Evolutionary conservation across 2,113 vertebrate species (phyloP), one percentile per base, ranked within the genome.

Genomic region (Bujurquina vittata): DNA sequence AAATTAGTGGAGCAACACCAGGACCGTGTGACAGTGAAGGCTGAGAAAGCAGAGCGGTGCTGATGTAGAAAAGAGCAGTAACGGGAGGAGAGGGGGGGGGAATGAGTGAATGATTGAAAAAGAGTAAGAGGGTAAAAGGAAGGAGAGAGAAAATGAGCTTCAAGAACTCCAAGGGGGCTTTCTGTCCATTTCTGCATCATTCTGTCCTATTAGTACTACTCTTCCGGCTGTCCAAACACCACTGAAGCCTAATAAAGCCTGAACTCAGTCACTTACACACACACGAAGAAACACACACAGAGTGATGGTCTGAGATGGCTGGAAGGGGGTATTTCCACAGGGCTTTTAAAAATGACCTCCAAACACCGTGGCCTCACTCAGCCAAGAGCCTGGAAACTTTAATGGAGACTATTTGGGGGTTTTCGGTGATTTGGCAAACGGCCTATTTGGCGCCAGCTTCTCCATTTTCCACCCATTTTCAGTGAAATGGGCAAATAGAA

Each of bases 311-410:
- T 72, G 77, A 86, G 85, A 92, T 83, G 78, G 85, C 80, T 84
- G 76, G 77, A 89, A 77, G 85, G 85, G 89, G 80, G 87, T 82
- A 87, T 93, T 94, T 95, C 91, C 94, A 91, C 79, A 77, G 86
- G 88, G 92, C 93, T 95, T 95, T 94, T 94, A 95, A 94, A 93
- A 92, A 91, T 91, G 92, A 94, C 93, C 94, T 92, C 87, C 89
- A 94, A 85, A 91, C 84, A 93, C 84, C n/a, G 79, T 78, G 80
- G 90, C 86, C 74, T 82, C 88, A 80, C 90, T 88, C 84, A 87
- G 72, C 92, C 89, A 94, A 91, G 88, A 94, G 79, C 82, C 84
- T 20, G 65, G 88, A 92, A 91, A 94, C 89, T 93, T 92, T 92
- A 93, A 95, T 93, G 85, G 92, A 92, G 79, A 88, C 90, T 90